Percentiles rank a stretch among this genome's conserved stretches.
Conservation (phyloP, 2,797 vertebrate genomes). For the Varecia variegata region DNA sequence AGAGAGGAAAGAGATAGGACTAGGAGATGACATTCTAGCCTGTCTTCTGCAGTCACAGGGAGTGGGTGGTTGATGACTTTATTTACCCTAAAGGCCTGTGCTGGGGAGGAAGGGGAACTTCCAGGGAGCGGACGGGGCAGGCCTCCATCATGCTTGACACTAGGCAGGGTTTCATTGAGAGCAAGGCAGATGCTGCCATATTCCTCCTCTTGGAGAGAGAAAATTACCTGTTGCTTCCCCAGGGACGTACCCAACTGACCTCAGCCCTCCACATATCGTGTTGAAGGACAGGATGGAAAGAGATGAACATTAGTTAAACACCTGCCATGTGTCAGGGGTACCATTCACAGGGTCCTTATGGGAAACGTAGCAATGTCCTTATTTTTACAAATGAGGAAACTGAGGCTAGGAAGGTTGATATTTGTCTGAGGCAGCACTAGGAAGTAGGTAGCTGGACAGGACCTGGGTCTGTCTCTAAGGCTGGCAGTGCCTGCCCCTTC, state of each 20-base stretch:
- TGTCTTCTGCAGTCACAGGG: not conserved
- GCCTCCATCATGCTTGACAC: not conserved
- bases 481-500: not conserved
- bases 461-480: not conserved
- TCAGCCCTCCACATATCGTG: not conserved
- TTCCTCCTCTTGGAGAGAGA: not conserved
- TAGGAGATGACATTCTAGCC: not conserved
- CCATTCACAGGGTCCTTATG: not conserved
- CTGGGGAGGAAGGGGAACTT: not conserved
- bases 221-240: not conserved
- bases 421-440: not conserved
- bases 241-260: not conserved
- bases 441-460: not conserved
- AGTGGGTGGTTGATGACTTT: not conserved
- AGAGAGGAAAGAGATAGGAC: not conserved
- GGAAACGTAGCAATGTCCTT: not conserved
- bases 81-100: not conserved
- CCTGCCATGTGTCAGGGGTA: not conserved
- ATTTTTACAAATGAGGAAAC: not conserved
- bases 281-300: not conserved
- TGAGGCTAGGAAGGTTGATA: not conserved
- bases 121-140: not conserved
- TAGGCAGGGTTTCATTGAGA: not conserved
- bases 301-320: not conserved
- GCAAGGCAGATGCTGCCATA: not conserved